phyloP scores from a whole-genome alignment of 2,797 vertebrate genomes.

The Poeciliopsis gracilis region DNA sequence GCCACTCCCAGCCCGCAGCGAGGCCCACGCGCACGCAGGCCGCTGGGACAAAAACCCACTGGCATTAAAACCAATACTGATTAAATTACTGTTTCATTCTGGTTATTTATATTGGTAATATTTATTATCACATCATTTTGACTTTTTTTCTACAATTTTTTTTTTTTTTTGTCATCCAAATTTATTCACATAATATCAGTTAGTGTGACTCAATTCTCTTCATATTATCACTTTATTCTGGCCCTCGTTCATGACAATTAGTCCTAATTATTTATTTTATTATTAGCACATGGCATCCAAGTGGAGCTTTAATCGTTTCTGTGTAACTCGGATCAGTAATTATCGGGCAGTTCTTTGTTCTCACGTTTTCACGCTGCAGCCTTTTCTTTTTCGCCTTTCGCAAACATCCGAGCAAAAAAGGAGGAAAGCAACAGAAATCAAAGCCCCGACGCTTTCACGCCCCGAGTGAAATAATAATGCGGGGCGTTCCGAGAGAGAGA shows the following conservation, averaged over 20 bases:
- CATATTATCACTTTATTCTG: background rate
- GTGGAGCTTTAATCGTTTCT: background rate
- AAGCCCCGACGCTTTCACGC: conserved; percentile 47
- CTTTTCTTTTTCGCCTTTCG: conserved; percentile 8
- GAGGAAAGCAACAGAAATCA: background rate
- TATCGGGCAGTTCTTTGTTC: background rate
- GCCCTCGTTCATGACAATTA: background rate
- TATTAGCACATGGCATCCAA: background rate
- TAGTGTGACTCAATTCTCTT: no score
- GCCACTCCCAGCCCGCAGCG: conserved; percentile 55
- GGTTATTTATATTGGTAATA: background rate
- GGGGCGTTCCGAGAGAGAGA: conserved; percentile 33
- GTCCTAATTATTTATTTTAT: background rate
- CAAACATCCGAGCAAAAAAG: conserved; percentile 14
- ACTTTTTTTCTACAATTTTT: no score
- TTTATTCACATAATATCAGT: no score
- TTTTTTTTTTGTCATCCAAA: no score
- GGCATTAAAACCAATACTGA: background rate
- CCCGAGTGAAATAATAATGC: conserved; percentile 37
- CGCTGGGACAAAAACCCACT: no score
- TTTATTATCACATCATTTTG: background rate
- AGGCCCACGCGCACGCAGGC: background rate
- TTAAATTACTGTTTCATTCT: background rate
- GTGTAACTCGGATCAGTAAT: background rate
- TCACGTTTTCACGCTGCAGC: no score